Percentiles rank a stretch among this genome's conserved stretches.
These are phyloP conservation scores for Aleadryas rufinucha DNA, from an alignment of 2,113 vertebrate species.

Conservation along the genomic window DNA sequence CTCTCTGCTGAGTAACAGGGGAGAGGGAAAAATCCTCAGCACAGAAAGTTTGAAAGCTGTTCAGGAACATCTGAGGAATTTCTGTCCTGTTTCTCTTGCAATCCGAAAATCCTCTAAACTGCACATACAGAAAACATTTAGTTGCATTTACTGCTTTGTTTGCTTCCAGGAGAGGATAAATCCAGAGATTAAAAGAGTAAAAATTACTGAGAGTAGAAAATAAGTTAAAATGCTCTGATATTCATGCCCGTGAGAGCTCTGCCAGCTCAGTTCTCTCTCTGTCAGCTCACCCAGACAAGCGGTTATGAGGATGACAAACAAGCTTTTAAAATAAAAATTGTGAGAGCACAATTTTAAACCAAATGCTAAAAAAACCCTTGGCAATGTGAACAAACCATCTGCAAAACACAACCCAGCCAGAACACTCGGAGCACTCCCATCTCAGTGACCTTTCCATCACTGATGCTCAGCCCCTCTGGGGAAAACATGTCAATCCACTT, in stretches of 20 bases:
- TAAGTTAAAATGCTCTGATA: rapidly evolving
- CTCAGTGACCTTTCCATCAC: neutral
- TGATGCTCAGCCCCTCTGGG: neutral
- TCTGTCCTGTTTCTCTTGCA: neutral
- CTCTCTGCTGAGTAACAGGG: neutral
- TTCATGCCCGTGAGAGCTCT: neutral
- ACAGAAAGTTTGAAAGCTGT: neutral
- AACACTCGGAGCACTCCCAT: neutral
- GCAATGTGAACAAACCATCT: neutral
- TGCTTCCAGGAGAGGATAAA: neutral
- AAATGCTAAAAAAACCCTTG: neutral
- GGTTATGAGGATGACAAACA: rapidly evolving
- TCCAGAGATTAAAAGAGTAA: neutral
- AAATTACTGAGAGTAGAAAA: neutral
- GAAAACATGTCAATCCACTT: neutral
- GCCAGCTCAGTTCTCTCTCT: neutral
- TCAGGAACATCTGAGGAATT: neutral
- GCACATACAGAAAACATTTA: neutral
- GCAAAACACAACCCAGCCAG: neutral
- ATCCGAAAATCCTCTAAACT: neutral
- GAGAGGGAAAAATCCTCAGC: neutral
- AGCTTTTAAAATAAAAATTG: neutral
- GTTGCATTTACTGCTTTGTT: neutral
- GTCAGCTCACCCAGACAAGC: neutral
- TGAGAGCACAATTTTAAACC: neutral